Evolutionary conservation across 2,888 invertebrate genomes (phyloP).

Genomic region (Rhingia campestris): DNA sequence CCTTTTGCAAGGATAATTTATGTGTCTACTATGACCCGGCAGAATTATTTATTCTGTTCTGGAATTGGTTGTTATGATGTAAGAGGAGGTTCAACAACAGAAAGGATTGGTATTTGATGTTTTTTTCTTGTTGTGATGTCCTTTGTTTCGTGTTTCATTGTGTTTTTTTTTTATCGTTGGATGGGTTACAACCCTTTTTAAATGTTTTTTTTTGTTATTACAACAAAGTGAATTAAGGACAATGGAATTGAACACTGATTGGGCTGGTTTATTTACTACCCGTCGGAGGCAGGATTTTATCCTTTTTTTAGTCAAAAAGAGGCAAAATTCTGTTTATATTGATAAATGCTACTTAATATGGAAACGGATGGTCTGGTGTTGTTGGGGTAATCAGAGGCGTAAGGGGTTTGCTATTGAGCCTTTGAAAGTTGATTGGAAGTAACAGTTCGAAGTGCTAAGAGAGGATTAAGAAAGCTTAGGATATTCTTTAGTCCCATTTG

Average conservation of each 20-base stretch:
- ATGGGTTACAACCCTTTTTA: slow-evolving; percentile 42
- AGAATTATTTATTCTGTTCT: slow-evolving; percentile 61
- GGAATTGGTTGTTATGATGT: slow-evolving; percentile 69
- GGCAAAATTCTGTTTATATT: slow-evolving; percentile 2
- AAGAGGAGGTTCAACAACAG: slow-evolving; percentile 60
- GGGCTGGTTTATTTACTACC: slow-evolving; percentile 32
- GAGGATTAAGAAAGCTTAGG: too few relatives aligned
- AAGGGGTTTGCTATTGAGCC: neutral
- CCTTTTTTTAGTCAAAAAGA: slow-evolving; percentile 4
- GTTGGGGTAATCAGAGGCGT: slow-evolving; percentile 2
- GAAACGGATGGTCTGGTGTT: neutral
- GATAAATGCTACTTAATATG: slow-evolving; percentile 9
- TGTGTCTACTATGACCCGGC: slow-evolving; percentile 67
- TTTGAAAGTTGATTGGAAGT: neutral
- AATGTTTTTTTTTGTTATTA: slow-evolving; percentile 26
- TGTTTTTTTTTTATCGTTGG: slow-evolving; percentile 19
- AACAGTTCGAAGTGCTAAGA: neutral
- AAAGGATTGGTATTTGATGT: slow-evolving; percentile 56
- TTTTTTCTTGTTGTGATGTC: slow-evolving; percentile 28
- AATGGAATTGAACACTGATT: slow-evolving; percentile 52
- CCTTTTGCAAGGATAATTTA: slow-evolving; percentile 65
- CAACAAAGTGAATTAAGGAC: slow-evolving; percentile 53
- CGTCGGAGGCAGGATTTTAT: slow-evolving; percentile 3
- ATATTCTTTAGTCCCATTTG: too few relatives aligned
- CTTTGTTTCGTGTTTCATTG: slow-evolving; percentile 36